phyloP scores from a whole-genome alignment of 2,113 vertebrate species.

The Neolamprologus caudopunctatus region DNA sequence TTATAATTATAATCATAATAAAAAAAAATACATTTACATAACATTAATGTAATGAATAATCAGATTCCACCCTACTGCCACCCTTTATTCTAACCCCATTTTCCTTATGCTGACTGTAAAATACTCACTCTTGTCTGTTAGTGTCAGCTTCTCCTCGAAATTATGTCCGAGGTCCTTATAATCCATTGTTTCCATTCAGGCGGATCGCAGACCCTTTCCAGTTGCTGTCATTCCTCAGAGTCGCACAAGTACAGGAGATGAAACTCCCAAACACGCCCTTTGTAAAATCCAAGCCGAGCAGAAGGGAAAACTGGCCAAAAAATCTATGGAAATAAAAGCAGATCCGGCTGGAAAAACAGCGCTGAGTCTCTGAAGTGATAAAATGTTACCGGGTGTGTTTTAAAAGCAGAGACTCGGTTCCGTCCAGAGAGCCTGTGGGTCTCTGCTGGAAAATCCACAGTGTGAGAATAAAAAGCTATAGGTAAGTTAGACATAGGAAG shows the following conservation, averaged over 20 bases:
- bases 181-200: conserved; percentile 68
- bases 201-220: conserved; percentile 34
- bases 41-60: not conserved
- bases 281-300: conserved; percentile 22
- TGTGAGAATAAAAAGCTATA: conserved; percentile 21
- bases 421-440: not conserved
- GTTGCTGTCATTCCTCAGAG: conserved; percentile 71
- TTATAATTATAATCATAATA: not conserved
- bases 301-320: not conserved
- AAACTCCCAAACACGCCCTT: conserved; percentile 60
- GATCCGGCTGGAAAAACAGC: not conserved
- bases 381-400: not conserved
- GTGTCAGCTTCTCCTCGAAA: conserved; percentile 65
- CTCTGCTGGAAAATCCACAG: conserved; percentile 27
- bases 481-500: not conserved
- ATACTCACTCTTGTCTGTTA: conserved; percentile 67
- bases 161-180: conserved; percentile 58
- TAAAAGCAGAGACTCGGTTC: not conserved
- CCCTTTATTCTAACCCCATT: not conserved
- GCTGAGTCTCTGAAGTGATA: not conserved
- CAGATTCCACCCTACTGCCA: not conserved
- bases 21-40: not conserved
- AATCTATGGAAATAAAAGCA: not conserved
- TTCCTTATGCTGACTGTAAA: not conserved
- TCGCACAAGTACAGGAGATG: conserved; percentile 42